Evolutionary conservation across 1,140 invertebrate species (phyloP).

Genomic region (Drosophila varians): DNA sequence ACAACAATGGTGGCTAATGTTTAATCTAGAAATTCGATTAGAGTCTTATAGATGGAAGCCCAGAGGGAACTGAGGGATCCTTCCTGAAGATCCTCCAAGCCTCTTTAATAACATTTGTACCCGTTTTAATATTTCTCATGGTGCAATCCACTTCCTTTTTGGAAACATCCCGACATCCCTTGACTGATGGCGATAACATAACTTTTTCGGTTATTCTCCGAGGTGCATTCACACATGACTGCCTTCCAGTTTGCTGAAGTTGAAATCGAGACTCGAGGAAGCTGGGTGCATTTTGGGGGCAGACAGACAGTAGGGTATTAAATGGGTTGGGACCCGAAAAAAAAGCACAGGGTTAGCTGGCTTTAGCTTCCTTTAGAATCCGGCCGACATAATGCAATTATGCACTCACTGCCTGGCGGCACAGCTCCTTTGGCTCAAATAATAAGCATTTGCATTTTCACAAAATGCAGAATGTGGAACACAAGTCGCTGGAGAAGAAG

Average conservation of each 20-base stretch:
- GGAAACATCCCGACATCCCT: neutral
- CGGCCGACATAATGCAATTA: conserved; percentile 68
- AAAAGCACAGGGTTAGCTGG: conserved; percentile 6
- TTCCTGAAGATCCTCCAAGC: neutral
- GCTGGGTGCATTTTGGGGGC: conserved; percentile 1
- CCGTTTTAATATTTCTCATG: neutral
- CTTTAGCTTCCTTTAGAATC: conserved; percentile 26
- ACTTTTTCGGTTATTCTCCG: conserved; percentile 65
- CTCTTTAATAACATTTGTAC: neutral
- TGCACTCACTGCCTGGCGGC: conserved; percentile 51
- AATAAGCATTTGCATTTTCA: conserved; percentile 73
- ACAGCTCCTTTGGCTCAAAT: conserved; percentile 38
- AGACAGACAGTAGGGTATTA: neutral
- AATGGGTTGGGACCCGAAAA: conserved; percentile 1
- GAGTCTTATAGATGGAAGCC: neutral
- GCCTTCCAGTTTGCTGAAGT: conserved; percentile 39
- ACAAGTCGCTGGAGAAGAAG: conserved; percentile 53
- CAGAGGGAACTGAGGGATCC: neutral
- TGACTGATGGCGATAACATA: conserved; percentile 53
- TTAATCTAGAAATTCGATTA: conserved; percentile 1
- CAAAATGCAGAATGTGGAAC: conserved; percentile 67
- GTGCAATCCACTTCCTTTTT: neutral
- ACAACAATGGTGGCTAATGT: neutral
- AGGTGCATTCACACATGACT: conserved; percentile 75
- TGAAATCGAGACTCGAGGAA: conserved; percentile 7